Evolutionary conservation across 2,113 vertebrate species (phyloP), one percentile per base, ranked within the genome.

Genomic region (Piaya cayana): DNA sequence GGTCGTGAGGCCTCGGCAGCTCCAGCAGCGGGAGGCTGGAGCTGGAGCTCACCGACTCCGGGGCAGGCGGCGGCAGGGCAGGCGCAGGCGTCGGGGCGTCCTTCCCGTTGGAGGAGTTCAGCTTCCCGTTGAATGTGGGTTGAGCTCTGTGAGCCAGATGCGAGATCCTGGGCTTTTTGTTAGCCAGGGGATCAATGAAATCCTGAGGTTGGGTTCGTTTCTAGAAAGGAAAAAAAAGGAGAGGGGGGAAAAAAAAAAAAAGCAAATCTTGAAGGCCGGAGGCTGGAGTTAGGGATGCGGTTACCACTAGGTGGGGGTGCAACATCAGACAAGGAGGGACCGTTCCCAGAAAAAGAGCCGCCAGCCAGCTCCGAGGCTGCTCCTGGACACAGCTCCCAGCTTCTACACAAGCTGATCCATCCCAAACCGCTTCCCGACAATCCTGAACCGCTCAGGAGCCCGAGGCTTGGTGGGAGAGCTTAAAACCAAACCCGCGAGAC

Each of bases 81-180:
- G 97, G 69, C 69, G 95, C 95, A 3, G 96, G 60, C 19, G 93
- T 52, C 23, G 93, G 92, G 43, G 15, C 56, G 14, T 99, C 98
- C 34, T 97, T 99, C 50, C 98, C 98, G 5, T 98, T 98, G 86
- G 98, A 96, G 7, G 97, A 96, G 26, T 89, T 97, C 67, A 99
- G 88, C 87, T 98, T 99, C 92, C 99, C 99, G 3, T 99, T 99
- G 60, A 99, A 88, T 2, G 98, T 91, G 19, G 98, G 97, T 30
- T 98, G 97, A 71, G 98, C 95, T 76, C 99, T 98, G 96, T 98
- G 99, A 82, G 98, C 90, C 45, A 99, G 94, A 75, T 99, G 99
- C 0, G 99, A 99, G 94, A 99, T 99, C 95, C 99, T 96, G 77
- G 98, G 98, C 96, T 99, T 99, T 96, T 99, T 99, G 98, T 97